phyloP scores from a whole-genome alignment of 2,888 invertebrate genomes.

The Trachelus iudaicus region DNA sequence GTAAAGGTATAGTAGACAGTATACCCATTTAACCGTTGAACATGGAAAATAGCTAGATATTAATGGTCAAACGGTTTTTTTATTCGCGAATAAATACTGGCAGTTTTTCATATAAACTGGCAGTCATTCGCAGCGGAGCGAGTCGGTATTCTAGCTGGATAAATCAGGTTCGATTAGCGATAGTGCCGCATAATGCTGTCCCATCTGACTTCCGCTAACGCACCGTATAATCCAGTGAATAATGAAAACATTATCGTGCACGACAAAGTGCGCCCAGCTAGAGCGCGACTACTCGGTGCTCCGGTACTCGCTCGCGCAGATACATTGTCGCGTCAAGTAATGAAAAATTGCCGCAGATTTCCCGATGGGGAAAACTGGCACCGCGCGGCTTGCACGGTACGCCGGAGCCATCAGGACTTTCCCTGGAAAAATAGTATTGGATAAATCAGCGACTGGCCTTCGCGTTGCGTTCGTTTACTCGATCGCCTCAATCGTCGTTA shows the following conservation, averaged over 20 bases:
- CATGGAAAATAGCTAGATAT: neutral
- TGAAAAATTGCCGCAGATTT: slow-evolving; percentile 50
- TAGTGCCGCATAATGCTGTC: slow-evolving; percentile 33
- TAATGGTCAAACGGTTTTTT: neutral
- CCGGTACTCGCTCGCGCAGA: slow-evolving; percentile 22
- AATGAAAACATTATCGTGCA: slow-evolving; percentile 48
- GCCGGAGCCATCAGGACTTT: slow-evolving; percentile 4
- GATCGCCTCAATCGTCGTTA: slow-evolving; percentile 15
- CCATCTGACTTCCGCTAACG: slow-evolving; percentile 43
- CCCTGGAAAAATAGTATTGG: slow-evolving; percentile 32
- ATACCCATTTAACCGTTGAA: neutral
- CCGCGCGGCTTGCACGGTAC: slow-evolving; percentile 17
- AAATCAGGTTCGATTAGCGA: slow-evolving; percentile 38
- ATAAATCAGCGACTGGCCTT: slow-evolving; percentile 37
- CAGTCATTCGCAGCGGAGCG: neutral
- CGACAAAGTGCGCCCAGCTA: slow-evolving; percentile 31
- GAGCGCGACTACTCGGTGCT: slow-evolving; percentile 35
- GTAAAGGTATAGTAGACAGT: neutral
- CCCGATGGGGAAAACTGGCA: slow-evolving; percentile 43
- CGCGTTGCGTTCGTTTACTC: slow-evolving; percentile 32
- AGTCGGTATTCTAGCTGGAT: slow-evolving; percentile 11
- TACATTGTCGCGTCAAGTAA: slow-evolving; percentile 51
- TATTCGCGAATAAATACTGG: neutral
- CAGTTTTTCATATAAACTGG: neutral
- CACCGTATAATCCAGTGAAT: slow-evolving; percentile 46